Evolutionary conservation across 2,797 vertebrate genomes (phyloP).

Genomic region (Poecilia wingei): DNA sequence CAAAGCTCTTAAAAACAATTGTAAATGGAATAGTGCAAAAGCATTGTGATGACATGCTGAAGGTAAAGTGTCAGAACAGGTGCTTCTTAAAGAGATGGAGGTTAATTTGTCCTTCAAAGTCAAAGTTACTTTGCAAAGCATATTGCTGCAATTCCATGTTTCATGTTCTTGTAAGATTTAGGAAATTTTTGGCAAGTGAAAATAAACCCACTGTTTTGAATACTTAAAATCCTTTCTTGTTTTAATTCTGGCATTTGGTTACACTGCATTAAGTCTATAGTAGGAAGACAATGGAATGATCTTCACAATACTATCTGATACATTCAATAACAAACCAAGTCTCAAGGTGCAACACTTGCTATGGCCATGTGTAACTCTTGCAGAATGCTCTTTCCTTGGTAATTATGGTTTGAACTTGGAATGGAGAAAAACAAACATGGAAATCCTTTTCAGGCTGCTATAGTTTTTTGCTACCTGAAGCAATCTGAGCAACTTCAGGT

Average conservation of each 20-base stretch:
- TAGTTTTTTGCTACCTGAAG: slow-evolving; percentile 20
- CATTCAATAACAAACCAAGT: slow-evolving; percentile 33
- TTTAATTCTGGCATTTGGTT: slow-evolving; percentile 14
- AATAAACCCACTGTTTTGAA: slow-evolving; percentile 26
- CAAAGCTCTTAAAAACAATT: too few relatives aligned
- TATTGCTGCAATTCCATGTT: slow-evolving; percentile 6
- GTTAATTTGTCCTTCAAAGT: not conserved
- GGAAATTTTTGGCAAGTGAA: slow-evolving; percentile 17
- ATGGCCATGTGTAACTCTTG: slow-evolving; percentile 30
- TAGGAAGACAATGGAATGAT: slow-evolving; percentile 16
- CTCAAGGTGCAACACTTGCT: slow-evolving; percentile 24
- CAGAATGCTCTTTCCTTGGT: slow-evolving; percentile 43
- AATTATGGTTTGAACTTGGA: slow-evolving; percentile 53
- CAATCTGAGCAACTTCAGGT: slow-evolving; percentile 71
- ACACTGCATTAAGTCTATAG: slow-evolving; percentile 12
- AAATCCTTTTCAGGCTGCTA: slow-evolving; percentile 38
- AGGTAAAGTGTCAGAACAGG: too few relatives aligned
- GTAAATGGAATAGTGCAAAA: too few relatives aligned
- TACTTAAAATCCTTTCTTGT: slow-evolving; percentile 10
- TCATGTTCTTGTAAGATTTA: slow-evolving; percentile 19
- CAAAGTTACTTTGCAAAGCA: slow-evolving; percentile 20
- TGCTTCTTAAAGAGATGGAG: too few relatives aligned
- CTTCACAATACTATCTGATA: slow-evolving; percentile 17
- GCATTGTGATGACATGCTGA: too few relatives aligned
- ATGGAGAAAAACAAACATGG: slow-evolving; percentile 48